Conservation (phyloP, 2,797 vertebrate genomes). For the Heliangelus exortis region DNA sequence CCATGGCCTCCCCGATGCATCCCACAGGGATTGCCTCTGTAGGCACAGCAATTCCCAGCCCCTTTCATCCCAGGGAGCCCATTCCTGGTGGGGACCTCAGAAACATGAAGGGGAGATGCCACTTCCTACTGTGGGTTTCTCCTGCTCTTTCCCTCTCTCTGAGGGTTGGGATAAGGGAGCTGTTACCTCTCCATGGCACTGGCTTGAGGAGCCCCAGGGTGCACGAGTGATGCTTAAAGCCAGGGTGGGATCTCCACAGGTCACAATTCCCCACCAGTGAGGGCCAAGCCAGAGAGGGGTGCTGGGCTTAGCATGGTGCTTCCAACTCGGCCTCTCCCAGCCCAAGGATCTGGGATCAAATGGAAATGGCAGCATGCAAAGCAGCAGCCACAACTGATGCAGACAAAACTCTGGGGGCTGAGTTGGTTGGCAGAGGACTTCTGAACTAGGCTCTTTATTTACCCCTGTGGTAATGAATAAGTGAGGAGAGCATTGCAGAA, state of each 20-base stretch:
- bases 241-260: neutral
- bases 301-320: neutral
- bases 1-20: neutral
- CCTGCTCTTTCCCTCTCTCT: neutral
- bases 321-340: neutral
- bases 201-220: neutral
- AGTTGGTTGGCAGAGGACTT: neutral
- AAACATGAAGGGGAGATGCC: neutral
- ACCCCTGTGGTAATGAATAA: neutral
- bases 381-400: neutral
- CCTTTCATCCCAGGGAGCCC: neutral
- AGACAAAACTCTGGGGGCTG: neutral
- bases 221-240: rapidly evolving
- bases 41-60: neutral
- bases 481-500: neutral
- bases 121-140: neutral
- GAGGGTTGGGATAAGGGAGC: neutral
- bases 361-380: neutral
- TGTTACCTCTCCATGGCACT: neutral
- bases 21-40: neutral
- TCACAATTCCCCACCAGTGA: neutral
- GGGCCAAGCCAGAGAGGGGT: neutral
- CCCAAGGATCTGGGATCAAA: neutral
- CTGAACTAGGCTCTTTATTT: neutral
- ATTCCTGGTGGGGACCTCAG: rapidly evolving